Evolutionary conservation across 2,113 vertebrate species (phyloP), one percentile per base, ranked within the genome.

Genomic region (Dipodomys merriami): DNA sequence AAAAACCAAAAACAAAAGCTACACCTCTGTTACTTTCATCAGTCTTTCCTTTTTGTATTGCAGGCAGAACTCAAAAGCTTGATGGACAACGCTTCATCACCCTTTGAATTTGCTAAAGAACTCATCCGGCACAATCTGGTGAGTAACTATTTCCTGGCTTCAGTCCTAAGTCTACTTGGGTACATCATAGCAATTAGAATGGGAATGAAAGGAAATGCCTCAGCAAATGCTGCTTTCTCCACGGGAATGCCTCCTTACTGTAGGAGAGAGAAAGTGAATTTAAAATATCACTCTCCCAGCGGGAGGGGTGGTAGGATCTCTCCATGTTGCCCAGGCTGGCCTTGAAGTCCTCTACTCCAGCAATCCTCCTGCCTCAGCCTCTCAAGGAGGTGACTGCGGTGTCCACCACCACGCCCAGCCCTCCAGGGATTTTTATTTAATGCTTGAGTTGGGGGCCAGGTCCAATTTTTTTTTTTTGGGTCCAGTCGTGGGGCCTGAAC

Each of bases 101-200:
- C 99, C 53, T 99, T 99, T 97, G 99, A 99, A 97, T 99, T 99
- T 98, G 99, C 99, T 88, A 99, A 99, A 96, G 99, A 99, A 95
- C 99, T 99, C 91, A 99, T 99, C 97, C 98, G 98, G 90, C 99
- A 99, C 97, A 99, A 99, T 97, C 98, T 99, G 98, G 99, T 99
- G 97, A 99, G 97, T 12, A 96, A 87, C 30, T 1, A 27, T 84
- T 93, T 93, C 33, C 29, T 83, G 67, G 67, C 46, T 90, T 88
- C 33, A 87, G 69, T 84, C 67, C 35, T 76, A 2, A 29, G 39
- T n/a, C 74, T 71, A 6, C n/a, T 83, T 87, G 53, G 19, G 67
- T 93, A 71, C 57, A 83, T 83, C 46, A 57, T 13, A 68, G 46
- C 12, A 35, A 25, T 72, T 91, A 90, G 86, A 83, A 88, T 73